Evolutionary conservation across 2,113 vertebrate species (phyloP), one percentile per base, ranked within the genome.

Genomic region (Furnarius figulus): DNA sequence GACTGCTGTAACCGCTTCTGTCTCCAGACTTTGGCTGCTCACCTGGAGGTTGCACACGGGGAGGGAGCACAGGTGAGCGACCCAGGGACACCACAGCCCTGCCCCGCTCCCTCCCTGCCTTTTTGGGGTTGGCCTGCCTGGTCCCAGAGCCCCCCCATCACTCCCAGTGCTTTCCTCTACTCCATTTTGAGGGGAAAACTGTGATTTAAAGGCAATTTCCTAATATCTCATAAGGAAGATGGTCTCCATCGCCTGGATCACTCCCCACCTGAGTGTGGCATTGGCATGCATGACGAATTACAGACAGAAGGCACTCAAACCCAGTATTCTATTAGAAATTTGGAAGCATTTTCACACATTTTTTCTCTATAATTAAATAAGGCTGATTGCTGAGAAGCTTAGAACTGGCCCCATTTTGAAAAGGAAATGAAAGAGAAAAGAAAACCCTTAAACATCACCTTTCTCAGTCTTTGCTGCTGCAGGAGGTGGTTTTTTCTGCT

Each of bases 1-100:
- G 99, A 95, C 99, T 99, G 98, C 98, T 99, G 96, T 99, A 99
- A 90, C 99, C 99, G 65, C 99, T 99, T 91, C 97, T 97, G 59
- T 98, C 99, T 59, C 98, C 98, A 6, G 99, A 99, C 95, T 98
- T 99, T 18, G 98, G 97, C 35, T 98, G 96, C 89, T 99, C 99
- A 87, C 95, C 97, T 98, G 87, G 22, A 42, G 73, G 65, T 59
- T 33, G 65, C n/a, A 75, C 17, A 76, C 18, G 67, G 73, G 44
- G 12, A 55, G 55, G 44, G 25, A 53, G 76, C 19, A 2, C 16
- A 1, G 77, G 47, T 72, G 47, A 93, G 71, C 44, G 6, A 24
- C 1, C 24, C 10, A 10, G 35, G 61, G 3, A 20, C 2, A 42
- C 61, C 37, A 9, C 37, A 9, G 5, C 9, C 50, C 46, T 20